These are phyloP conservation scores for Acrobasis consociella DNA, from an alignment of 2,888 invertebrate genomes.

Conservation along the genomic window DNA sequence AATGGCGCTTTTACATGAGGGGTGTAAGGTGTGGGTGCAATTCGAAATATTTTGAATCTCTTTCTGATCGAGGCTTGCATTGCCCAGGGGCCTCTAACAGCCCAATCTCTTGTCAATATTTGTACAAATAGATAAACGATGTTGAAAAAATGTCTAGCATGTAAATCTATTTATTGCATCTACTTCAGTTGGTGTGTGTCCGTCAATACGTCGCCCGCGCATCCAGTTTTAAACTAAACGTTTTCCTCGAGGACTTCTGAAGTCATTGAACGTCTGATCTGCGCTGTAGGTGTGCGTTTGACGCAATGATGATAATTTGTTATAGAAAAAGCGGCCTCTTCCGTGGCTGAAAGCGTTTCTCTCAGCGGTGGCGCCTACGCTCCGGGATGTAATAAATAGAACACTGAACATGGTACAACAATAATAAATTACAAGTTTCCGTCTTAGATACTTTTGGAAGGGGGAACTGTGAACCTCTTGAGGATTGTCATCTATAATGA, in stretches of 20 bases:
- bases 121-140: neutral
- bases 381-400: neutral
- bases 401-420: neutral
- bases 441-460: neutral
- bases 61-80: too few species aligned
- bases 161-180: neutral
- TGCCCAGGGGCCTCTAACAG: too few species aligned
- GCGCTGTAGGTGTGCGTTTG: conserved; percentile 18
- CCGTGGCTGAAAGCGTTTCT: neutral
- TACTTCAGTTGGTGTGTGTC: conserved; percentile 8
- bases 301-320: conserved; percentile 10
- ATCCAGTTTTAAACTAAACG: conserved; percentile 3
- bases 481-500: neutral
- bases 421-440: neutral
- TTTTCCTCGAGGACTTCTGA: neutral
- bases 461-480: neutral
- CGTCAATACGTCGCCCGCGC: conserved; percentile 18
- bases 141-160: neutral
- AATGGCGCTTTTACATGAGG: too few species aligned
- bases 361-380: neutral
- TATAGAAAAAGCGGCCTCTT: neutral
- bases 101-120: too few species aligned
- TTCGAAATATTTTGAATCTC: too few species aligned
- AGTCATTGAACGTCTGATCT: conserved; percentile 24
- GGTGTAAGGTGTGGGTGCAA: too few species aligned